Evolutionary conservation across 2,888 invertebrate genomes (phyloP), one percentile per base, ranked within the genome.

Genomic region (Epinotia brunnichana): DNA sequence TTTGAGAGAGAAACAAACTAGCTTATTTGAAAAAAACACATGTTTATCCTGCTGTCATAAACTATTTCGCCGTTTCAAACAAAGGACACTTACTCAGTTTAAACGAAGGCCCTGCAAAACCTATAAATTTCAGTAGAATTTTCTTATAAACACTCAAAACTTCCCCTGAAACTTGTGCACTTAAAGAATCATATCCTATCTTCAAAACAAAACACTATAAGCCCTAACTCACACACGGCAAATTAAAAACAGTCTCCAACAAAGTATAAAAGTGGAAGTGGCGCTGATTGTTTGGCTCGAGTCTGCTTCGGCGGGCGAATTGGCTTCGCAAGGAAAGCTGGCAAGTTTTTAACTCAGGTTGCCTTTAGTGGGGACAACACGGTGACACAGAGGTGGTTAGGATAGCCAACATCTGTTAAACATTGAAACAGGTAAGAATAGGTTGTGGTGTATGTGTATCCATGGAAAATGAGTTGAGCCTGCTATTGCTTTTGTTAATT

Each of bases 261-360:
- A 62, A 74, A 75, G 69, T 75, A 76, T 69, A 69, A 74, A 76
- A 75, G 74, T 74, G 74, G 74, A 75, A 78, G 79, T 77, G 77
- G 72, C 70, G 61, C 73, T 76, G 78, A 79, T 80, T 79, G 80
- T 80, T 79, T 76, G 77, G 76, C 74, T 71, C 74, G 64, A 74
- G 69, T 73, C 70, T 57, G 70, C 74, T 69, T 66, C 67, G 54
- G 54, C 73, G 62, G 35, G 74, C 69, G 78, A 75, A 80, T 79
- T 80, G 79, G 78, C 78, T 76, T 57, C 67, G 69, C 69, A 68
- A 73, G 76, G 74, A 75, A 73, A 76, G 74, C 75, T 73, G 68
- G 70, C 71, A 74, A 79, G 77, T 79, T 79, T 72, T 77, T 76
- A 77, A 77, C 78, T 78, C 69, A 68, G 53, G 75, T 70, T 71